Evolutionary conservation across 2,797 vertebrate genomes (phyloP).

Genomic region (Euphonia xanthogaster): DNA sequence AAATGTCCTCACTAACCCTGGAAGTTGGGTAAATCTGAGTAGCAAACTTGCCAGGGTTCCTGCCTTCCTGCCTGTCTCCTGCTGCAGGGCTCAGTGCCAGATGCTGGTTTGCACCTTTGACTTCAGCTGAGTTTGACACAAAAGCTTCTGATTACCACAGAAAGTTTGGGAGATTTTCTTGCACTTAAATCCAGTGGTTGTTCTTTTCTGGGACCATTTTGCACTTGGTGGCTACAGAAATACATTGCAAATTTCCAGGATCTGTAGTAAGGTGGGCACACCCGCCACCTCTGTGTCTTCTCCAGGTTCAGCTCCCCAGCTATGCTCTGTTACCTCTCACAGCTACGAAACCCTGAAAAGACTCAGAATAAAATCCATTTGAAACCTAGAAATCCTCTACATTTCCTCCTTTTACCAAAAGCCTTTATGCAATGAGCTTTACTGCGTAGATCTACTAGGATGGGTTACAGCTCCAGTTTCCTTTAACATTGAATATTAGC

Average conservation of each 20-base stretch:
- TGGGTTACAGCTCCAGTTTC: background rate
- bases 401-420: background rate
- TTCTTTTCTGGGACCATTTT: background rate
- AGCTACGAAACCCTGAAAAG: background rate
- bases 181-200: background rate
- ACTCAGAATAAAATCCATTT: background rate
- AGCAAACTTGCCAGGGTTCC: accelerated
- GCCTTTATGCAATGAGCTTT: background rate
- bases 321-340: background rate
- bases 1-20: background rate
- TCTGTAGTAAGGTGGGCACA: background rate
- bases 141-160: background rate
- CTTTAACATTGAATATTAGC: background rate
- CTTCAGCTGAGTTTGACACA: background rate
- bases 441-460: background rate
- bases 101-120: background rate
- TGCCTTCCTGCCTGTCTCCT: background rate
- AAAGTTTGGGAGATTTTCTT: background rate
- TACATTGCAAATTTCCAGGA: accelerated
- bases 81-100: accelerated
- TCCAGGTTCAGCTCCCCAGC: background rate
- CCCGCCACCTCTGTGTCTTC: background rate
- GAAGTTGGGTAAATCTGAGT: background rate
- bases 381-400: background rate
- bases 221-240: background rate